Base-by-base conservation (phyloP, 37 sponge, comb jelly and placozoan species). In the Cladorhizidae sp. region DNA sequence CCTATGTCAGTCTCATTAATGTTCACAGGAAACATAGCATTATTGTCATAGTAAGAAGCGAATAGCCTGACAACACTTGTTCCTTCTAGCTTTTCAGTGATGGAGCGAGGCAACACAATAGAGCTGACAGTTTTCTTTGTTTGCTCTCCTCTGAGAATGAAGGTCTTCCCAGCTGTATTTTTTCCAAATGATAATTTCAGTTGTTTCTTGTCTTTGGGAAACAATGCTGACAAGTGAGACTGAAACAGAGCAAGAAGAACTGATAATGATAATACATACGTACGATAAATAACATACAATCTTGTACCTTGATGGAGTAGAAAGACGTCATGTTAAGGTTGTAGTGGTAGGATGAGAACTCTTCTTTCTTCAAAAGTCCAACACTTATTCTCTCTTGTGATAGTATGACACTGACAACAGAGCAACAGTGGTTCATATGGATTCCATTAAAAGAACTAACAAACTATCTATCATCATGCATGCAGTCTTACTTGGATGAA, bases 401-500 rank as follows among this genome's bases (percentile, higher is more conserved):
- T 40, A 22, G 22, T 12, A 77, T 63, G 40, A 77, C 25, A 1
- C 78, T 77, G 26, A 3, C 2, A 49, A 29, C 3, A 72, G 36
- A 43, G 31, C 5, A 38, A 67, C 38, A 67, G 15, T 67, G 38
- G 15, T 31, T 32, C 28, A 28, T 26, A 59, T 26, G 26, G 6
- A 67, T 67, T 31, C 8, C 7, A 9, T 32, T 23, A 2, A 72
- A 45, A 6, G 50, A 72, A 33, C 11, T 3, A 67, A 28, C 21
- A 15, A 21, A 39, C 1, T 32, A 38, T 6, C 2, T 15, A 71
- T 21, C 42, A 43, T 7, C 42, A 43, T 72, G 2, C 49, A 36
- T 72, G 50, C 72, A 36, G 22, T 25, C 37, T 26, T 64, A 77
- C 78, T 63, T 77, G 23, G 78, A 77, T 14, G 78, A 77, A 36